Base-by-base conservation (phyloP, 2,888 invertebrate species). In the Eilema depressum region DNA sequence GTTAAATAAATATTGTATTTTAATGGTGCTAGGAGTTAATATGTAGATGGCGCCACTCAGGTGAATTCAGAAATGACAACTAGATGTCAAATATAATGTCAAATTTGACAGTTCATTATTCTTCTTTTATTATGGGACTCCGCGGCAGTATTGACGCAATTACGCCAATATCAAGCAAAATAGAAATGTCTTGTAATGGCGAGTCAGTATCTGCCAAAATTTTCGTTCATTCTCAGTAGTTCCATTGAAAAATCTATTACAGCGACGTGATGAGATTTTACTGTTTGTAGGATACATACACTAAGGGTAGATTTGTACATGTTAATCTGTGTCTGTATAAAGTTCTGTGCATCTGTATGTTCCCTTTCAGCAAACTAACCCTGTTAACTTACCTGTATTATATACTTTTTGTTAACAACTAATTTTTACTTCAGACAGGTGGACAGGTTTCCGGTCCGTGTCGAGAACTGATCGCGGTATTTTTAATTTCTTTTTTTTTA, bases 391-490 rank as follows among this genome's bases (percentile, higher is more conserved):
- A 12, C 28, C 11, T 59, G 57, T 59, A 63, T 66, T 70, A 11
- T 69, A 20, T 73, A 68, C 47, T 62, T 71, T 74, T 74, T 69
- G 74, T 76, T 88, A 88, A 89, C 83, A 78, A 86, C 86, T 88
- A 90, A 91, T 91, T 93, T 93, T 93, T 92, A 86, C 75, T 93
- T 94, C 72, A 95, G 92, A 87, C 83, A 84, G 78, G 78, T 93
- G 94, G 93, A 85, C 93, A 83, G 94, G 93, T 74, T 93, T 94
- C 88, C 89, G 85, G 80, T 84, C 93, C 68, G 93, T 94, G 71
- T 80, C 94, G 69, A 85, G 91, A 71, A 80, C 79, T 66, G 94
- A 94, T 83, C 83, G 89, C 89, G 94, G 94, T 95, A 94, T 85
- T 84, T 81, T 85, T 78, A 69, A 82, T 85, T 84, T 79, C 83